Base-by-base conservation (phyloP, 2,888 invertebrate species). In the Pristionchus arcanus region DNA sequence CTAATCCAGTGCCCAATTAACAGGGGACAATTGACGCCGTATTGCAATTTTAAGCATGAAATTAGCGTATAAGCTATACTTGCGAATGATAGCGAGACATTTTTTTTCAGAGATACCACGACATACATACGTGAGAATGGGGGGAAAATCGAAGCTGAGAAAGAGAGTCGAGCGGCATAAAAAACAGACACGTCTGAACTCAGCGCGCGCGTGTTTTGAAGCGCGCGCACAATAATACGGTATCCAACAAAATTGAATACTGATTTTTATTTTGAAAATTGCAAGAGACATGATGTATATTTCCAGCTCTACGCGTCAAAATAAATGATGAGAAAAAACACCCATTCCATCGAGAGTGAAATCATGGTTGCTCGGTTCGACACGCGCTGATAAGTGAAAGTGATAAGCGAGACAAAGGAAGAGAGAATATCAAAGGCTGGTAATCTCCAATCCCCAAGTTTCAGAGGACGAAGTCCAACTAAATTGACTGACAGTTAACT, bases 151-250 rank as follows among this genome's bases (percentile, higher is more conserved):
- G 49, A 81, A 31, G 49, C 77, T 31, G 85, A 59, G 31, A 83
- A 59, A 31, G 59, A 85, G 55, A 84, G 55, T 16, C 19, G 59
- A 34, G 53, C 55, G 28, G 84, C 53, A 59, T 53, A 59, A 31
- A 84, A 55, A 7, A 59, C 63, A 34, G 66, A 85, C 63, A 85
- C 59, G 85, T 85, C 66, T 63, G 85, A 85, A 63, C 11, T 25
- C 42, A 49, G 81, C 81, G 81, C 49, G 81, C 49, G 49, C 28
- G 15, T 9, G n/a, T 31, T 28, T 13, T n/a, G 81, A 7, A 49
- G 42, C 42, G 42, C 42, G 42, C 42, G 9, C 42, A 49, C 42
- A 49, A 49, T 49, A 15, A 4, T 81, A 81, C 81, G 81, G 81
- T 81, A 81, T n/a, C 28, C 49, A 19, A n/a, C 19, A 15, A 49